phyloP scores from a whole-genome alignment of 2,113 vertebrate genomes.

The Tiliqua scincoides region DNA sequence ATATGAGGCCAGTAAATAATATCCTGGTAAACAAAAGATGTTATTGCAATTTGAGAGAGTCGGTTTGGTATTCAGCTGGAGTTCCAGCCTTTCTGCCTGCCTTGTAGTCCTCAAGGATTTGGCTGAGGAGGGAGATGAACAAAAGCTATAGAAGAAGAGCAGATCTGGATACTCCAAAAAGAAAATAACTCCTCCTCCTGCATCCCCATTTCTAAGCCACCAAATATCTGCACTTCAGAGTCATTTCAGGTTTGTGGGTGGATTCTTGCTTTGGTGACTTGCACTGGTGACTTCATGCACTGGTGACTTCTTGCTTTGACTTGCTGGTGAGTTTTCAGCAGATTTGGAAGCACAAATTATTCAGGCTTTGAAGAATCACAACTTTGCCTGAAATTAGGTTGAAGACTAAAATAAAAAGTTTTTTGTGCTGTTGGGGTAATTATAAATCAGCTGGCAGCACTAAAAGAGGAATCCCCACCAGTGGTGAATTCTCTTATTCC shows the following conservation, averaged over 20 bases:
- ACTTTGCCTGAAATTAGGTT: neutral
- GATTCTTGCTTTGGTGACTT: neutral
- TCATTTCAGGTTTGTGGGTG: neutral
- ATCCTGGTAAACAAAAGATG: constrained; percentile 17
- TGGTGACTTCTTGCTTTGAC: neutral
- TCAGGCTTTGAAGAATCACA: neutral
- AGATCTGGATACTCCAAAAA: neutral
- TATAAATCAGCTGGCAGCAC: neutral
- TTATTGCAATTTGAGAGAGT: neutral
- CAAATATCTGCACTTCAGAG: neutral
- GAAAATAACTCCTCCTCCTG: neutral
- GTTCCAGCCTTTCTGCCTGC: neutral
- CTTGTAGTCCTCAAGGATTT: constrained; percentile 4
- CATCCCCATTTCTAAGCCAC: neutral
- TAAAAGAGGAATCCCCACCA: neutral
- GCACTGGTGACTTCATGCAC: too few relatives aligned
- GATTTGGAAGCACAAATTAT: neutral
- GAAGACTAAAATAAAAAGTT: neutral
- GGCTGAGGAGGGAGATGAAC: constrained; percentile 12
- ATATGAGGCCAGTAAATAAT: constrained; percentile 9
- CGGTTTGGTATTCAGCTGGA: neutral
- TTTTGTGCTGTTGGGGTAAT: neutral
- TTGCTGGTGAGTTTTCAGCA: too few relatives aligned
- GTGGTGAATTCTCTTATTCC: too few relatives aligned
- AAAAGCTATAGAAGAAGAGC: neutral